phyloP scores from a whole-genome alignment of 2,888 invertebrate genomes.

The Idaea dimidiata region DNA sequence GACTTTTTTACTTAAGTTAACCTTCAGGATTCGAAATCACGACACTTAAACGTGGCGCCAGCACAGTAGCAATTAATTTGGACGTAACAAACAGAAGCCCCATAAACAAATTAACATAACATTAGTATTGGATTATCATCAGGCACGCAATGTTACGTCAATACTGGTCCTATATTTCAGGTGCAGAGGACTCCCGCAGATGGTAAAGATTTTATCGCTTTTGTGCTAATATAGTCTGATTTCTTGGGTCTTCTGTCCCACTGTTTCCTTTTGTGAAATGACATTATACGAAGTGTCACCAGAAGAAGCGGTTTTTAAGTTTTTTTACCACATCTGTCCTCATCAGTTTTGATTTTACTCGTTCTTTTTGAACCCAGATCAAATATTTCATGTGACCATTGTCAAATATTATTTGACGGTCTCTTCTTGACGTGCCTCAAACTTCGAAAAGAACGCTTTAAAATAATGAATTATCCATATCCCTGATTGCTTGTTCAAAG shows the following conservation, averaged over 20 bases:
- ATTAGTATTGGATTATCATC: not conserved
- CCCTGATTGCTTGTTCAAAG: not conserved
- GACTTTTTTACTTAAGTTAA: not conserved
- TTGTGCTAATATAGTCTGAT: not conserved
- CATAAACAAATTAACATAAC: constrained; percentile 1
- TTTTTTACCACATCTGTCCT: no score
- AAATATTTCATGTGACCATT: no score
- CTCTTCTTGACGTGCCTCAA: no score
- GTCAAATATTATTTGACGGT: no score
- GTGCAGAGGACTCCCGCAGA: not conserved
- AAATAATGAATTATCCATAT: no score
- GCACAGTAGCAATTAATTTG: not conserved
- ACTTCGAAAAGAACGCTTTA: no score
- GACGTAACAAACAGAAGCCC: not conserved
- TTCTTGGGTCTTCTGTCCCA: no score
- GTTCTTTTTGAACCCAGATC: no score
- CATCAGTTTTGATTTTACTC: no score
- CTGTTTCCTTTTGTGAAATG: no score
- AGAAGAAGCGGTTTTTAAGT: no score
- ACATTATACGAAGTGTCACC: no score
- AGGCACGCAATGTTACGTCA: not conserved
- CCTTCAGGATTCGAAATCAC: not conserved
- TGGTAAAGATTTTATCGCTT: not conserved
- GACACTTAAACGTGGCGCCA: constrained; percentile 1
- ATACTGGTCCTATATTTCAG: not conserved